Conservation (phyloP, 1,140 invertebrate genomes). For the Lamellibrachia luymesi region DNA sequence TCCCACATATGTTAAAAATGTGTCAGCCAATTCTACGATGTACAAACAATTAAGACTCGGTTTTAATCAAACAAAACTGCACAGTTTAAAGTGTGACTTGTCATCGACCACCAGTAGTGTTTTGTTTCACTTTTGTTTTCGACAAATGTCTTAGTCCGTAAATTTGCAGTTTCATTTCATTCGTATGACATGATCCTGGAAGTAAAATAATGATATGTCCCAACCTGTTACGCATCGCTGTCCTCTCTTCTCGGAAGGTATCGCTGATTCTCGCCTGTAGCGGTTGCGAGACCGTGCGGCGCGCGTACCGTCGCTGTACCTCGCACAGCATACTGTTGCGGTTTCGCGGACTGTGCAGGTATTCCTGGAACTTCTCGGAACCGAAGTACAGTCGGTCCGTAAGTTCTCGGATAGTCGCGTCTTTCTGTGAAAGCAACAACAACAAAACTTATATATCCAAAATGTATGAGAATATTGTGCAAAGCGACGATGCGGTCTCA, state of each 20-base stretch:
- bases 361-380: conserved; percentile 27
- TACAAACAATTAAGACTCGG: not conserved
- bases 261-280: conserved; percentile 1
- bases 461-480: not conserved
- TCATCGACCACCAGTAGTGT: too few species aligned
- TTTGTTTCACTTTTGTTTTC: too few species aligned
- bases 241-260: not conserved
- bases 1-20: too few species aligned
- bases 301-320: not conserved
- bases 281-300: not conserved
- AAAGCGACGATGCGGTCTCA: not conserved
- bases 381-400: conserved; percentile 28
- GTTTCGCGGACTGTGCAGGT: conserved; percentile 12
- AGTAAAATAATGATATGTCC: too few species aligned
- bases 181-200: not conserved
- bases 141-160: too few species aligned
- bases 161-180: too few species aligned
- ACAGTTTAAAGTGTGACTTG: too few species aligned
- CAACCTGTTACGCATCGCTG: not conserved
- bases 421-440: conserved; percentile 23
- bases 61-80: not conserved
- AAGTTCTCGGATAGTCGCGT: conserved; percentile 27
- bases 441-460: not conserved
- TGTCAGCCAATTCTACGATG: too few species aligned
- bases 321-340: not conserved